Evolutionary conservation across 2,113 vertebrate species (phyloP).

Genomic region (Cephalopterus ornatus): DNA sequence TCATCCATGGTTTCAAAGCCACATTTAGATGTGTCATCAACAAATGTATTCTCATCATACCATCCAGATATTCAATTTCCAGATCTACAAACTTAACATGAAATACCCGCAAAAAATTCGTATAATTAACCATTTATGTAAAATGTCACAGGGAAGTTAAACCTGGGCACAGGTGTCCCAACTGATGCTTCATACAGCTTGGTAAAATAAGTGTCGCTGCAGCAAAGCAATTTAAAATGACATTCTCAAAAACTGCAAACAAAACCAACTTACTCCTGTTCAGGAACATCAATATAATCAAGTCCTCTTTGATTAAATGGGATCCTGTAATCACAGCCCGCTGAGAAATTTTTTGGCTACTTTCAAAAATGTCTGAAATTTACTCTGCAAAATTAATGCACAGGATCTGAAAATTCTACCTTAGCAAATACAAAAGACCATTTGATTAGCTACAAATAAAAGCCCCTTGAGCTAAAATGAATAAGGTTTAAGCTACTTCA

Average conservation of each 20-base stretch:
- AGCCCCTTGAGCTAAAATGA: conserved; percentile 75
- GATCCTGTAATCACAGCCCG: conserved; percentile 28
- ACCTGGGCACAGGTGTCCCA: background rate
- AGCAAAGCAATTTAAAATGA: background rate
- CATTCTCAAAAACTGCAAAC: background rate
- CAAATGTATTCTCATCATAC: background rate
- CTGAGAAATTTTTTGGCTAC: conserved; percentile 43
- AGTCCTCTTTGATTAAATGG: conserved; percentile 6
- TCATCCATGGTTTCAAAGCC: background rate
- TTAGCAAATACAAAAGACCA: conserved; percentile 71
- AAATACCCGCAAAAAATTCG: background rate
- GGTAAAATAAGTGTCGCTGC: background rate
- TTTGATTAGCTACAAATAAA: conserved; percentile 76
- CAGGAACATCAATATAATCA: background rate
- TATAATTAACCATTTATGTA: background rate
- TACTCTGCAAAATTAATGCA: conserved; percentile 68
- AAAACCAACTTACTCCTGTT: background rate
- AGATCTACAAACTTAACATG: background rate
- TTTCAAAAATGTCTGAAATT: conserved; percentile 57
- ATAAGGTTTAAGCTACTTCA: conserved; percentile 72
- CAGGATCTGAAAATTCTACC: conserved; percentile 68
- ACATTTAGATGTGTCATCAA: background rate
- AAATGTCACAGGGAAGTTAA: background rate
- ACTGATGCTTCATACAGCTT: background rate
- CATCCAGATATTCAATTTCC: background rate